phyloP scores from a whole-genome alignment of 2,113 vertebrate genomes.

The Chelonoidis abingdonii region DNA sequence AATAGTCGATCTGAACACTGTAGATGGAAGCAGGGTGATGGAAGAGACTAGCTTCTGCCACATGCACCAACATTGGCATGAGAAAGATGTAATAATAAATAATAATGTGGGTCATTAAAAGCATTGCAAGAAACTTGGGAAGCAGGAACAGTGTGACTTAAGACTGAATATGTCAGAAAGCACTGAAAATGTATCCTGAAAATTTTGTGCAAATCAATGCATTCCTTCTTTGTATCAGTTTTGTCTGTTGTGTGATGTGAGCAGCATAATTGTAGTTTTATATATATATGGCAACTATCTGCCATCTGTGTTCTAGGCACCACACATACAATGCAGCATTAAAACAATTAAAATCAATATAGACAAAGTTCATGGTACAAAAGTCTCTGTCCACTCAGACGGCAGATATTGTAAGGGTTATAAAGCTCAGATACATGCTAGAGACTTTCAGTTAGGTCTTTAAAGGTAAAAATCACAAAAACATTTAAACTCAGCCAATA shows the following conservation, averaged over 20 bases:
- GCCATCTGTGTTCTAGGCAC: slow-evolving; percentile 65
- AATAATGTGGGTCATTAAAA: background rate
- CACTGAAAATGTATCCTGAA: slow-evolving; percentile 36
- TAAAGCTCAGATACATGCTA: slow-evolving; percentile 36
- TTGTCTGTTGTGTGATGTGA: slow-evolving; percentile 63
- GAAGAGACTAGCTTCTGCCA: too few relatives aligned
- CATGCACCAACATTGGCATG: too few relatives aligned
- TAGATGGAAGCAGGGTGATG: too few relatives aligned
- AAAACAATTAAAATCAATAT: slow-evolving; percentile 71
- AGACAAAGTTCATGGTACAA: slow-evolving; percentile 43
- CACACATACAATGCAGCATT: slow-evolving; percentile 41
- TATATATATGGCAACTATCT: slow-evolving; percentile 64
- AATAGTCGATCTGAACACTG: too few relatives aligned
- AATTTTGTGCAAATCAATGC: slow-evolving; percentile 67
- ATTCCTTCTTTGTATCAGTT: slow-evolving; percentile 56
- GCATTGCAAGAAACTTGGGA: background rate
- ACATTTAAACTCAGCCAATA: background rate
- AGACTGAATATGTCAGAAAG: slow-evolving; percentile 29
- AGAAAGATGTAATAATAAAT: too few relatives aligned
- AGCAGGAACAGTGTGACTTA: background rate
- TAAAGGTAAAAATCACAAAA: background rate
- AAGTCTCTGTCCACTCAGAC: slow-evolving; percentile 57
- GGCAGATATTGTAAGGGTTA: slow-evolving; percentile 41
- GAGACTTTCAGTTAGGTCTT: background rate
- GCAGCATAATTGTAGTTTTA: slow-evolving; percentile 58